These are phyloP conservation scores for Alexandromys oeconomus DNA, from an alignment of 2,797 vertebrate species.

Conservation along the genomic window DNA sequence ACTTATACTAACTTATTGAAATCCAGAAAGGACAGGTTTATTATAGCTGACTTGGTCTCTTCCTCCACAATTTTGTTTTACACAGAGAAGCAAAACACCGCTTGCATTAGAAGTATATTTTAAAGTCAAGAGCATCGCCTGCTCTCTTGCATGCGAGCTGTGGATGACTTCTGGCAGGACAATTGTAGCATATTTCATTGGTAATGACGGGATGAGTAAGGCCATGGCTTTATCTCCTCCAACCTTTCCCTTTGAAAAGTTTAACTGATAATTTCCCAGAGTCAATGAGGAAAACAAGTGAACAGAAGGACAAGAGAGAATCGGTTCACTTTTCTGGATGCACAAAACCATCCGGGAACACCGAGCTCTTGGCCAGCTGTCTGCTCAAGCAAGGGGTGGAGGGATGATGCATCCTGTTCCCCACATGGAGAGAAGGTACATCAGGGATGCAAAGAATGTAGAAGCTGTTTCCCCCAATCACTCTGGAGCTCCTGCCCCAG, in stretches of 20 bases:
- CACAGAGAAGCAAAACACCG: background rate
- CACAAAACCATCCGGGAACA: conserved; percentile 56
- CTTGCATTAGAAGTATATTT: background rate
- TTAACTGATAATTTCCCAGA: conserved; percentile 72
- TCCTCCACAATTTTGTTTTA: background rate
- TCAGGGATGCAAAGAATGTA: conserved; percentile 4
- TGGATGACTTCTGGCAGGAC: background rate
- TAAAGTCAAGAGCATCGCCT: background rate
- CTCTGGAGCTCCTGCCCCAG: background rate
- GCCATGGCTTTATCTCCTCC: background rate
- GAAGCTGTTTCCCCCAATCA: background rate
- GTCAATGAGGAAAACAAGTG: conserved; percentile 67
- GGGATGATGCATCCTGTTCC: conserved; percentile 53
- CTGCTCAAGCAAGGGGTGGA: conserved; percentile 40
- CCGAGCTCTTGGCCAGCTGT: conserved; percentile 65
- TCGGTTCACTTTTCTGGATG: conserved; percentile 60
- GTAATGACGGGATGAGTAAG: background rate
- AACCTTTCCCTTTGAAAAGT: background rate
- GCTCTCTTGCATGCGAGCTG: background rate
- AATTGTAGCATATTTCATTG: background rate
- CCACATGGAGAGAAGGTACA: conserved; percentile 49
- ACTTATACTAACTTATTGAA: background rate
- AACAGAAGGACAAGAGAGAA: conserved; percentile 74
- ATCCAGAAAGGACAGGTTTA: background rate
- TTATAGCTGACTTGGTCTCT: background rate